Conservation (phyloP, 2,797 vertebrate species). For the Gymnopithys bicolor region DNA sequence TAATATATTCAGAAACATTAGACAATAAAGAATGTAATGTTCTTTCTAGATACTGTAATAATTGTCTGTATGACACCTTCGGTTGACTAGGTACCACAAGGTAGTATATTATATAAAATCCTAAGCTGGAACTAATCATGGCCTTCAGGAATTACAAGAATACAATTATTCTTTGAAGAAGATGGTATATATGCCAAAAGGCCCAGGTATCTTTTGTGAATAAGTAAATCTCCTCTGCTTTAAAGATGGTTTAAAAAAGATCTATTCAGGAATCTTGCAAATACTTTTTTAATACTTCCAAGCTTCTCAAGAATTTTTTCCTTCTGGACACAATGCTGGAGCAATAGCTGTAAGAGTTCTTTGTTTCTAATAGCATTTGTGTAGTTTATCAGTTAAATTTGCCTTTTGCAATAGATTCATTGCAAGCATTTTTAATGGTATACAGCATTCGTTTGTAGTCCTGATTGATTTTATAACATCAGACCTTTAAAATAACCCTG, state of each 20-base stretch:
- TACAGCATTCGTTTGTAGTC: neutral
- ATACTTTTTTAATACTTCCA: neutral
- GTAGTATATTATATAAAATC: neutral
- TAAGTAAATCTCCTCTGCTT: neutral
- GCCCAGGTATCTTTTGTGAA: neutral
- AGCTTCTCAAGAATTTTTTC: neutral
- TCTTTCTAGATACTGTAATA: neutral
- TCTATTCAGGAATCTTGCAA: neutral
- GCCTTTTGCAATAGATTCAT: neutral
- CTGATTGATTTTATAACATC: neutral
- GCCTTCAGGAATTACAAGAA: conserved; percentile 1
- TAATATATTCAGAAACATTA: neutral
- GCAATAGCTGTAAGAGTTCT: neutral
- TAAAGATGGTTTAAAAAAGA: neutral
- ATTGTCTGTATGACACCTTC: neutral
- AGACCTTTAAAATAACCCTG: conserved; percentile 6
- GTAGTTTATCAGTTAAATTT: neutral
- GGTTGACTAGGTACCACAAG: neutral
- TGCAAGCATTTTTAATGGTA: neutral
- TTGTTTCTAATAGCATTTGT: neutral
- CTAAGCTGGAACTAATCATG: conserved; percentile 13
- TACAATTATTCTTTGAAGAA: conserved; percentile 15
- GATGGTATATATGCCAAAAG: neutral
- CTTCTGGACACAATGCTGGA: neutral
- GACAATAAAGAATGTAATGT: neutral